A percentile compares a stretch with the other conserved stretches of the same genome.
Conservation (phyloP, 2,113 vertebrate species). For the Alectura lathami region DNA sequence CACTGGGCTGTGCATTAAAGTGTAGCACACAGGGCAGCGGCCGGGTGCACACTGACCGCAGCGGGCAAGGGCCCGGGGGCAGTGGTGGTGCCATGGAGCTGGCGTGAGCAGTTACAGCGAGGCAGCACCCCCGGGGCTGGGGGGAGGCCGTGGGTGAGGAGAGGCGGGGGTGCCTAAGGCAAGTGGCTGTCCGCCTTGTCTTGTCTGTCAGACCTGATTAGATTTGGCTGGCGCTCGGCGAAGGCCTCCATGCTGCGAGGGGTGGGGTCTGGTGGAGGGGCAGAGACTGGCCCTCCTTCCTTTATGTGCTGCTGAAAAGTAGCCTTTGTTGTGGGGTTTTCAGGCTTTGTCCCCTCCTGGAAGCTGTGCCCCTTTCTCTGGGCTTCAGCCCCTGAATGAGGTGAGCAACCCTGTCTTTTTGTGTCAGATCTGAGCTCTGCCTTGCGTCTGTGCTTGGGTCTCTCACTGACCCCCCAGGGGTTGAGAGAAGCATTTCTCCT, state of each 20-base stretch:
- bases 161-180: not conserved
- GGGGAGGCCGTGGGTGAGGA: not conserved
- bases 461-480: not conserved
- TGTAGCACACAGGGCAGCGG: not conserved
- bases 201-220: slow-evolving; percentile 41
- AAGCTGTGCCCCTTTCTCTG: not conserved
- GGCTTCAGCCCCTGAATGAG: not conserved
- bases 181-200: not conserved
- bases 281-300: slow-evolving; percentile 30
- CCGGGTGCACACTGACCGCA: not conserved
- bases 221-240: slow-evolving; percentile 13
- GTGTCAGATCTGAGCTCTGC: not conserved
- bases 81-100: not conserved
- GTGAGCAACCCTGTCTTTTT: not conserved
- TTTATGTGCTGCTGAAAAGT: slow-evolving; percentile 56
- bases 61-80: too few relatives aligned
- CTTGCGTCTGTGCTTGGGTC: not conserved
- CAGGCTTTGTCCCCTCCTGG: slow-evolving; percentile 33
- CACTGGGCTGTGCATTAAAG: not conserved
- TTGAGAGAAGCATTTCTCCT: not conserved
- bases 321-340: slow-evolving; percentile 43
- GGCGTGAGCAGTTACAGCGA: not conserved
- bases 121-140: not conserved
- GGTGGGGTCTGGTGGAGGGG: slow-evolving; percentile 47
- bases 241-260: slow-evolving; percentile 30